A percentile compares a stretch with the other conserved stretches of the same genome.
Evolutionary conservation across 2,113 vertebrate genomes (phyloP).

Genomic region (Burhinus bistriatus): DNA sequence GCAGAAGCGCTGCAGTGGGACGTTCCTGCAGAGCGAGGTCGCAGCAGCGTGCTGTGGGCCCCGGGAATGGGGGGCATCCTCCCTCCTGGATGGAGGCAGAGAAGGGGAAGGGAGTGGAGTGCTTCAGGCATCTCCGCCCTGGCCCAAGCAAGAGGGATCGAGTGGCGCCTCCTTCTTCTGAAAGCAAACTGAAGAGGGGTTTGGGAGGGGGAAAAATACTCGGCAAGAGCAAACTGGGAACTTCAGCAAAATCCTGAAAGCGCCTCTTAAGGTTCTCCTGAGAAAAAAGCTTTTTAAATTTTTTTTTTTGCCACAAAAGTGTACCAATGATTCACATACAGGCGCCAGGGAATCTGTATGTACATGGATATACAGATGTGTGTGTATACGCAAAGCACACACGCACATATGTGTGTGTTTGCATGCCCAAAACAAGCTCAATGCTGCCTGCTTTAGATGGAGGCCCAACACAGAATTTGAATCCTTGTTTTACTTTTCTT

Average conservation of each 20-base stretch:
- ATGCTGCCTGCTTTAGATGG: background rate
- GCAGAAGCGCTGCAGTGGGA: background rate
- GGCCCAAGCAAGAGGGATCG: background rate
- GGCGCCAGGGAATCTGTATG: background rate
- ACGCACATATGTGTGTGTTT: accelerated
- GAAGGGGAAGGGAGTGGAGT: background rate
- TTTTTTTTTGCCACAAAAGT: background rate
- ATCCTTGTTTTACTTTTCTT: background rate
- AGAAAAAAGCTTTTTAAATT: background rate
- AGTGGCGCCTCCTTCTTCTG: background rate
- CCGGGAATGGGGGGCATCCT: accelerated
- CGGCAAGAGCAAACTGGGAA: background rate
- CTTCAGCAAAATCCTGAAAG: background rate
- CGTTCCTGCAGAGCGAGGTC: background rate
- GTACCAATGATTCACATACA: background rate
- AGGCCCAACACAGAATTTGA: background rate
- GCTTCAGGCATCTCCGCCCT: background rate
- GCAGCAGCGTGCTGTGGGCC: background rate
- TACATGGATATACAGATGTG: accelerated
- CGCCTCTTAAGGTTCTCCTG: background rate
- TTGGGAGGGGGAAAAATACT: background rate
- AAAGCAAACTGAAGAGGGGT: background rate
- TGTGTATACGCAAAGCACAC: accelerated
- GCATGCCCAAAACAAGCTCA: background rate
- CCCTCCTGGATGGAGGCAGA: background rate